Conservation (phyloP, 2,797 vertebrate species). For the Setipinna tenuifilis region DNA sequence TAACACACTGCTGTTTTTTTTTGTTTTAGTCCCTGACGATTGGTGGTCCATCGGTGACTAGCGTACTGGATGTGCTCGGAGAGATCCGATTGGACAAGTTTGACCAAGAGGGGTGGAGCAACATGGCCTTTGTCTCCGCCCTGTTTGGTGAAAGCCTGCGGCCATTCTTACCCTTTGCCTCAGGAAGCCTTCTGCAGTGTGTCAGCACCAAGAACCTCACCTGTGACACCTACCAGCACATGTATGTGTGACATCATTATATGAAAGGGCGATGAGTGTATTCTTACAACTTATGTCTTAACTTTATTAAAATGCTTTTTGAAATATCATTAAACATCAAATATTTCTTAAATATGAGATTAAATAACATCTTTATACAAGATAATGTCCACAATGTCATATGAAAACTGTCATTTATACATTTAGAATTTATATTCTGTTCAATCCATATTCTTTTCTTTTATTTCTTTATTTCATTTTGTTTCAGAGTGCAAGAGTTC, state of each 20-base stretch:
- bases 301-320: too few species aligned
- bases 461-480: neutral
- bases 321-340: too few species aligned
- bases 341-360: too few species aligned
- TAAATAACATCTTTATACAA: too few species aligned
- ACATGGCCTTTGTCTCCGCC: conserved; percentile 18
- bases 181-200: conserved; percentile 33
- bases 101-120: conserved; percentile 14
- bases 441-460: neutral
- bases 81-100: conserved; percentile 37
- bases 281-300: too few species aligned
- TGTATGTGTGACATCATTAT: conserved; percentile 38
- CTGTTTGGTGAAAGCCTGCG: conserved; percentile 31
- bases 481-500: neutral
- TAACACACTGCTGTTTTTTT: neutral
- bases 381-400: neutral
- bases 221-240: conserved; percentile 44
- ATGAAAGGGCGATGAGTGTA: neutral
- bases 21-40: neutral
- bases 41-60: neutral
- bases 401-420: too few species aligned
- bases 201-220: conserved; percentile 46
- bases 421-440: neutral
- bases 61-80: conserved; percentile 42
- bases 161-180: conserved; percentile 29